Base-by-base conservation (phyloP, 2,113 vertebrate species). In the Spermophilus dauricus region DNA sequence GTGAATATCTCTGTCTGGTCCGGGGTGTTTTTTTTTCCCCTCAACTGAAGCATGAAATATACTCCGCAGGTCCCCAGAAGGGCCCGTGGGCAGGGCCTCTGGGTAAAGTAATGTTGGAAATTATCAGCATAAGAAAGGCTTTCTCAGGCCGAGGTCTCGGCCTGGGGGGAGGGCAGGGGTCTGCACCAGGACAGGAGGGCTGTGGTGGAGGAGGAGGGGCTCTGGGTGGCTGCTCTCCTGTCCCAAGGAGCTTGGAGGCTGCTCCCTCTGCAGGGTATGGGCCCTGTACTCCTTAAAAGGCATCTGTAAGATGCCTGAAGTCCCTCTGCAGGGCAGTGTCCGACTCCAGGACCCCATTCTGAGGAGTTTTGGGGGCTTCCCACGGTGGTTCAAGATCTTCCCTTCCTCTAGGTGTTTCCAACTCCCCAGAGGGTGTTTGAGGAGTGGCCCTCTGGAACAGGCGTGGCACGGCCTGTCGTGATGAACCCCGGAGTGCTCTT, bases 1-100 rank as follows among this genome's bases (percentile, higher is more conserved):
- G 39, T 53, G 53, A 91, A 24, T 95, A 45, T 96, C 97, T 95
- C 97, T 86, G 73, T 93, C 93, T 92, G 75, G 0, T 4, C 65
- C 0, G 0, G 67, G 39, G 42, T 16, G 84, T 63, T 39, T 20
- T 26, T 1, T 78, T 11, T 22, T 11, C 82, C 75, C 69, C 94
- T 78, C 82, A 78, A 39, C 58, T 96, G 94, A 95, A 96, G 78
- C 77, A 58, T 70, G 81, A 95, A 85, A 88, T 86, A 5, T 17
- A 18, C 3, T n/a, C 28, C 1, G 4, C 37, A 63, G 32, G 67
- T 65, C 78, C 95, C 97, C 63, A 48, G 89, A 53, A 95, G 95
- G 85, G 96, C 96, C 73, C 37, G 84, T 17, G 0, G 78, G 48
- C 95, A 67, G 11, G 95, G 26, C 73, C 69, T 89, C 56, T 90